phyloP scores from a whole-genome alignment of 2,888 invertebrate species.

The Thecocarcelia acutangulata region DNA sequence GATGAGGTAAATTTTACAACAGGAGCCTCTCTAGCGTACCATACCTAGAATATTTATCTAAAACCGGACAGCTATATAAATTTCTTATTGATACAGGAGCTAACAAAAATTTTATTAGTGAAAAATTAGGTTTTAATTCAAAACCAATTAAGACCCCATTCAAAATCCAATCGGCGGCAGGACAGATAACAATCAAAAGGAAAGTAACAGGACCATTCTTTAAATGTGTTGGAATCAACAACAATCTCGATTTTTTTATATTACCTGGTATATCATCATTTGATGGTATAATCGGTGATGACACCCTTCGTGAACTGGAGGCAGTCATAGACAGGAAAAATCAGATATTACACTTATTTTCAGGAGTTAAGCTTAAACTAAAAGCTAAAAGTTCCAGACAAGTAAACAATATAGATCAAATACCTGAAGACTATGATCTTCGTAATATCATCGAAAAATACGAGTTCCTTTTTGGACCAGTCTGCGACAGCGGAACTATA shows the following conservation, averaged over 20 bases:
- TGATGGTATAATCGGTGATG: conserved; percentile 60
- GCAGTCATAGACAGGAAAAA: conserved; percentile 60
- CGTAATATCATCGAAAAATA: not conserved
- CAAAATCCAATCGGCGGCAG: conserved; percentile 19
- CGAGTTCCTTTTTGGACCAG: conserved; percentile 46
- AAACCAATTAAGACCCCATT: conserved; percentile 3
- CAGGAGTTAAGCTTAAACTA: not conserved
- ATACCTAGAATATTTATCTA: conserved; percentile 42
- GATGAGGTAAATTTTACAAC: conserved; percentile 18
- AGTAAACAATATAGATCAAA: conserved; percentile 8
- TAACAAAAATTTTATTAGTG: too few species aligned
- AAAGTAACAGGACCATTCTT: conserved; percentile 25
- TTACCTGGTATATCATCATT: conserved; percentile 51
- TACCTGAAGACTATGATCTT: conserved; percentile 3
- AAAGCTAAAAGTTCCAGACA: not conserved
- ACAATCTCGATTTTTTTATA: conserved; percentile 21
- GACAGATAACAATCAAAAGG: not conserved
- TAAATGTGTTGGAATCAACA: conserved; percentile 36
- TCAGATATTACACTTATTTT: not conserved
- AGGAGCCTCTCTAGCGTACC: conserved; percentile 31
- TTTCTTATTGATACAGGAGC: conserved; percentile 16
- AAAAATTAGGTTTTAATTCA: conserved; percentile 20
- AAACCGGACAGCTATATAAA: conserved; percentile 18
- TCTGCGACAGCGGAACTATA: conserved; percentile 17
- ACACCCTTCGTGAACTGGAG: conserved; percentile 55